phyloP scores from a whole-genome alignment of 2,797 vertebrate species.

The Potorous gilbertii region DNA sequence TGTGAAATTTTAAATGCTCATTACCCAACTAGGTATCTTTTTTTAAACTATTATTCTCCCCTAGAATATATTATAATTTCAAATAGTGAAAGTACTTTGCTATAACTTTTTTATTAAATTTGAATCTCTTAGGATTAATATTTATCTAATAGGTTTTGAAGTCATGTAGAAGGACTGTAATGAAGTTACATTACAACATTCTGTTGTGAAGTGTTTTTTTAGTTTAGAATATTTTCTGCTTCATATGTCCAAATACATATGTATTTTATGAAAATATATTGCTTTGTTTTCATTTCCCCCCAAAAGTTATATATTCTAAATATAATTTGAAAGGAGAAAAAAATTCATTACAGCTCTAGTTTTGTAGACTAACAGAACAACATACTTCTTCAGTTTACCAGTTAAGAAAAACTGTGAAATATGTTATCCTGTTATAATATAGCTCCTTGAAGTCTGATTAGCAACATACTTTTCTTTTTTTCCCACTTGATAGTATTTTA shows the following conservation, averaged over 20 bases:
- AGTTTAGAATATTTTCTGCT: constrained; percentile 32
- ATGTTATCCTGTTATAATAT: constrained; percentile 33
- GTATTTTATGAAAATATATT: constrained; percentile 30
- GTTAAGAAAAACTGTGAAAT: constrained; percentile 58
- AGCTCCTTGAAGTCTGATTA: constrained; percentile 68
- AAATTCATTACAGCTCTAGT: constrained; percentile 47
- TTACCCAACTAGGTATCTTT: not conserved
- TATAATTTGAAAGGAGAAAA: constrained; percentile 40
- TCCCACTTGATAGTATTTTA: not conserved
- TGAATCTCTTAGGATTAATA: constrained; percentile 57
- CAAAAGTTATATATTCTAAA: constrained; percentile 46
- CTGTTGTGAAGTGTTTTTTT: constrained; percentile 6
- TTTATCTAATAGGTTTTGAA: constrained; percentile 5
- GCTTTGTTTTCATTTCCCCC: constrained; percentile 54
- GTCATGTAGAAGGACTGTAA: constrained; percentile 35
- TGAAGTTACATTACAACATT: not conserved
- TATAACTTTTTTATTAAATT: constrained; percentile 47
- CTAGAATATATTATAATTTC: constrained; percentile 22
- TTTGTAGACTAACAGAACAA: not conserved
- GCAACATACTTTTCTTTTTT: constrained; percentile 23
- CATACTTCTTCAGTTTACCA: constrained; percentile 48
- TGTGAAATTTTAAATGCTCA: not conserved
- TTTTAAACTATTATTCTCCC: constrained; percentile 20
- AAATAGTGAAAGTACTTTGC: constrained; percentile 47
- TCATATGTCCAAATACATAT: not conserved